A percentile compares a stretch with the other conserved stretches of the same genome.
These are phyloP conservation scores for Spinibarbus caldwelli DNA, from an alignment of 2,797 vertebrate genomes.

Conservation along the genomic window DNA sequence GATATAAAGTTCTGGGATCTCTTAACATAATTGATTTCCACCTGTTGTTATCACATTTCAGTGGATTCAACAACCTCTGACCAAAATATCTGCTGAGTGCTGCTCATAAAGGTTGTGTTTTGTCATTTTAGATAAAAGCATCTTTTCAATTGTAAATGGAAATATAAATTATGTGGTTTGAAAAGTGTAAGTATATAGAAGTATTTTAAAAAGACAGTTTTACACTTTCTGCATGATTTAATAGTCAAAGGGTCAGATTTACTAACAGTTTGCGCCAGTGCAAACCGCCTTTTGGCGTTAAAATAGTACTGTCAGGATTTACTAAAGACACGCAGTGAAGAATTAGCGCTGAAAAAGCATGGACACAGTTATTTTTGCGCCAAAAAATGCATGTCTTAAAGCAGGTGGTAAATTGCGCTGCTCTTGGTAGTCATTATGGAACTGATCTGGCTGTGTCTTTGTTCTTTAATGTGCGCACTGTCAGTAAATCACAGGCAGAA, in stretches of 20 bases:
- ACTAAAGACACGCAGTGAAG: too few relatives aligned
- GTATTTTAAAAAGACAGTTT: neutral
- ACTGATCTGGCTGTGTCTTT: too few relatives aligned
- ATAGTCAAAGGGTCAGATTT: neutral
- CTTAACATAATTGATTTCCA: constrained; percentile 65
- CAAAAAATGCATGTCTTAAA: too few relatives aligned
- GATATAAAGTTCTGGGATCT: constrained; percentile 55
- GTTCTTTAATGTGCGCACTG: too few relatives aligned
- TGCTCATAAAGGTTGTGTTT: constrained; percentile 3
- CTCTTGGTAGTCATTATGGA: too few relatives aligned
- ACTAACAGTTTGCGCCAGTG: too few relatives aligned
- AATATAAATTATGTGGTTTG: neutral
- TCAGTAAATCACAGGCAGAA: too few relatives aligned
- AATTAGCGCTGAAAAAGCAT: too few relatives aligned
- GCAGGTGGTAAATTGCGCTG: too few relatives aligned
- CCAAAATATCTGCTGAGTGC: constrained; percentile 9
- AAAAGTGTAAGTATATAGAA: neutral
- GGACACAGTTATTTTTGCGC: too few relatives aligned
- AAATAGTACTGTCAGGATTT: too few relatives aligned
- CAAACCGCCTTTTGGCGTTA: too few relatives aligned
- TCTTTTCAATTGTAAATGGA: neutral
- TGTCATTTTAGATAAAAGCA: neutral
- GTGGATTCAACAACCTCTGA: constrained; percentile 24
- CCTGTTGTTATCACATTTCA: constrained; percentile 57
- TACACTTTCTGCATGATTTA: neutral